Conservation (phyloP, 1,140 invertebrate species). For the Zaprionus davidi region DNA sequence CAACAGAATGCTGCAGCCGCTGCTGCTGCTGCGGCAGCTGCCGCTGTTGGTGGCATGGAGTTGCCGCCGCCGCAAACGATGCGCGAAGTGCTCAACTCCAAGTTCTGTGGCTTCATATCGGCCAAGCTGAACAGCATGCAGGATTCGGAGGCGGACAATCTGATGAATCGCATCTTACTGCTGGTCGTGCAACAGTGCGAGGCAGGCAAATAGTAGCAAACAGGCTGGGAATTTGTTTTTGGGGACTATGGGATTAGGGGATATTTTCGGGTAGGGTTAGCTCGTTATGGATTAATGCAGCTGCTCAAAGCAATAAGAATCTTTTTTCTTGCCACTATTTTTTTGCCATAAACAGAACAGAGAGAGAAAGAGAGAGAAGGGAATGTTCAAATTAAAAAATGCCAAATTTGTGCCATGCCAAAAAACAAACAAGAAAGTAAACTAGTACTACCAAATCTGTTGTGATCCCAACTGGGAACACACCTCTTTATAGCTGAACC, state of each 20-base stretch:
- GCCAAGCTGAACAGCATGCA: slow-evolving; percentile 83
- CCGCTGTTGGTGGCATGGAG: slow-evolving; percentile 50
- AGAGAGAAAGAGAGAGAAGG: background rate
- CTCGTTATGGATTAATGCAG: slow-evolving; percentile 61
- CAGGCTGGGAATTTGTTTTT: background rate
- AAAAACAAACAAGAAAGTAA: slow-evolving; percentile 62
- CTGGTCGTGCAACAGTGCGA: slow-evolving; percentile 75
- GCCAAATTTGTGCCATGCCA: slow-evolving; percentile 80
- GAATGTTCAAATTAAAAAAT: slow-evolving; percentile 43
- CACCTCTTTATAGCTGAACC: slow-evolving; percentile 25
- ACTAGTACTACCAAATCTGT: slow-evolving; percentile 38
- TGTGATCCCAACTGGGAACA: slow-evolving; percentile 21
- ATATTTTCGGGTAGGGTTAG: slow-evolving; percentile 29
- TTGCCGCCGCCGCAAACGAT: slow-evolving; percentile 76
- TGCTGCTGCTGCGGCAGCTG: slow-evolving; percentile 17
- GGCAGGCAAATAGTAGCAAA: slow-evolving; percentile 44
- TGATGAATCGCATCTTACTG: slow-evolving; percentile 82
- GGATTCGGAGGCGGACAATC: slow-evolving; percentile 79
- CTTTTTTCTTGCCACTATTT: slow-evolving; percentile 41
- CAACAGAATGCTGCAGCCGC: slow-evolving; percentile 66
- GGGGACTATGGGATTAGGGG: slow-evolving; percentile 3
- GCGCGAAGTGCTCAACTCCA: slow-evolving; percentile 78
- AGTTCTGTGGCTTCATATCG: slow-evolving; percentile 82
- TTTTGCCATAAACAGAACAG: slow-evolving; percentile 54
- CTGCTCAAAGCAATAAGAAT: slow-evolving; percentile 51